phyloP scores from a whole-genome alignment of 2,113 vertebrate genomes.

The Gavia stellata region DNA sequence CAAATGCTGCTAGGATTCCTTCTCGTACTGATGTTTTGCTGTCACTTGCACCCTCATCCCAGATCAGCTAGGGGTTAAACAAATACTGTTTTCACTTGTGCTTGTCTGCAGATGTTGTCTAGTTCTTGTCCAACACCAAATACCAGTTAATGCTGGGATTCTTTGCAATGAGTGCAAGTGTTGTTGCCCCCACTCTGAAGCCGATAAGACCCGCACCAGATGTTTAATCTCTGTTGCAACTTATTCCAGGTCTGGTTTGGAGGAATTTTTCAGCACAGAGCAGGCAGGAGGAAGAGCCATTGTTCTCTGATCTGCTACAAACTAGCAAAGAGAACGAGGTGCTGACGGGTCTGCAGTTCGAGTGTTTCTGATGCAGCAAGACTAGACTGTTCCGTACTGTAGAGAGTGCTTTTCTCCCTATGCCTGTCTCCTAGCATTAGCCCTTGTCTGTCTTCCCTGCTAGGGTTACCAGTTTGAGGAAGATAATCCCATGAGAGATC shows the following conservation, averaged over 20 bases:
- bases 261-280: not conserved
- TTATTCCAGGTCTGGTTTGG: not conserved
- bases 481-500: conserved; percentile 92
- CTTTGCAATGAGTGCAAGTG: not conserved
- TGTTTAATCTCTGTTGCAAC: not conserved
- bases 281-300: not conserved
- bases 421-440: not conserved
- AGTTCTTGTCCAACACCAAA: not conserved
- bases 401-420: not conserved
- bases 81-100: not conserved
- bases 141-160: not conserved
- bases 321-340: not conserved
- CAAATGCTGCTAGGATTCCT: not conserved
- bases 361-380: not conserved
- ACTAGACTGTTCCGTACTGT: not conserved
- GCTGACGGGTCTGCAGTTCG: not conserved
- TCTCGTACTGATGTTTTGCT: not conserved
- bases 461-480: conserved; percentile 97
- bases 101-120: not conserved
- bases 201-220: not conserved
- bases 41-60: not conserved
- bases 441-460: not conserved
- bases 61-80: not conserved
- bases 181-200: accelerated
- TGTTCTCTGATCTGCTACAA: not conserved